Evolutionary conservation across 2,888 invertebrate genomes (phyloP), one percentile per base, ranked within the genome.

Genomic region (Masnerella sp.): DNA sequence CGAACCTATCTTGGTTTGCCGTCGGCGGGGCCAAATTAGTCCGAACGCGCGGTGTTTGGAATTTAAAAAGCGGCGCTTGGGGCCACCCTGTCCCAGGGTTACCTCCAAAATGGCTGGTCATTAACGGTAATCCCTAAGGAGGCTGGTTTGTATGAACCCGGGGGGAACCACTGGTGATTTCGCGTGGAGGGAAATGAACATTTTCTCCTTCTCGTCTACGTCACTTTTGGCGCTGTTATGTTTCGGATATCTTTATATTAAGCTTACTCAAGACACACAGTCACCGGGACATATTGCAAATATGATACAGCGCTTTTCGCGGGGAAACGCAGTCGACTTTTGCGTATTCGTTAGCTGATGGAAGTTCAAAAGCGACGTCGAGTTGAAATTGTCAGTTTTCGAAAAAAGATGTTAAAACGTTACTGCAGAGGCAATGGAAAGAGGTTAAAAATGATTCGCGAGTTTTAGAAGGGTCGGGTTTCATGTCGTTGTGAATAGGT

Each of bases 81-180:
- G n/a, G n/a, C n/a, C n/a, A n/a, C n/a, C 40, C 43, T 69, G 61
- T 54, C 54, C 47, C 54, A 28, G 17, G 34, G 56, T 62, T 62
- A 62, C 47, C 59, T 61, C 47, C 20, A 40, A 61, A 61, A 54
- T 54, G 52, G 47, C 61, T 69, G 64, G 71, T 65, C 71, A 52
- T 71, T 64, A 52, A 52, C 43, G 51, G 28, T 65, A 71, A 71
- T 65, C 65, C 64, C 52, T 64, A 58, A 51, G 59, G 64, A 45
- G 56, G 43, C 43, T 20, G 28, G 72, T 64, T 56, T 64, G 56
- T 64, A 64, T 59, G 43, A 59, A 45, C 72, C 59, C 25, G 61
- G 42, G 25, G 22, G 40, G 43, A 18, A 49, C 20, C 64, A 40
- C 58, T 64, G 30, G 62, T 54, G 62, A 56, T 70, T 70, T 56